These are phyloP conservation scores for Nymphalis io DNA, from an alignment of 1,140 invertebrate species.

Conservation along the genomic window DNA sequence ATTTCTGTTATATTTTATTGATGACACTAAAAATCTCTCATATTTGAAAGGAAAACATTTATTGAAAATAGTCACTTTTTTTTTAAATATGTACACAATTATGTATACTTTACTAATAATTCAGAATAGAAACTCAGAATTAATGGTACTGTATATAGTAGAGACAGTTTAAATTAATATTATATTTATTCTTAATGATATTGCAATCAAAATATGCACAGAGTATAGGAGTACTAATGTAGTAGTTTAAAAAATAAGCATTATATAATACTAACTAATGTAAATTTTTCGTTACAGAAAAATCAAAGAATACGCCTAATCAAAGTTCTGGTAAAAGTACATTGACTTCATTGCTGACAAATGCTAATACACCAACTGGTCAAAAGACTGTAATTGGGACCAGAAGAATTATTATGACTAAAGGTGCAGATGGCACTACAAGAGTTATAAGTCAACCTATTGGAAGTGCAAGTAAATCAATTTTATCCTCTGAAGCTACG, in stretches of 20 bases:
- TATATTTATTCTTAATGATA: too few relatives aligned
- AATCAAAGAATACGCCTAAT: slow-evolving; percentile 71
- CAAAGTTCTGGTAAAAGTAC: slow-evolving; percentile 84
- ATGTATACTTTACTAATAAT: not conserved
- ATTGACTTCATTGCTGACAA: slow-evolving; percentile 84
- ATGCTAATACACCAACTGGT: slow-evolving; percentile 80
- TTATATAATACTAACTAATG: too few relatives aligned
- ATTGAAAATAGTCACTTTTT: too few relatives aligned
- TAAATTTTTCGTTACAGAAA: slow-evolving; percentile 51
- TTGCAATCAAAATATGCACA: too few relatives aligned
- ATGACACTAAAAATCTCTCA: too few relatives aligned
- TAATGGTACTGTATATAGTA: too few relatives aligned
- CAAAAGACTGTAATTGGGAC: slow-evolving; percentile 86
- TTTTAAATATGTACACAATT: too few relatives aligned
- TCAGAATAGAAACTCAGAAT: too few relatives aligned
- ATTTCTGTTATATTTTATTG: not conserved
- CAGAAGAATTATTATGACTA: slow-evolving; percentile 90
- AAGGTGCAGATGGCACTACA: slow-evolving; percentile 89
- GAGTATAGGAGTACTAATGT: too few relatives aligned
- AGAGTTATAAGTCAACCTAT: slow-evolving; percentile 84
- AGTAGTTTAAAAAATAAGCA: too few relatives aligned
- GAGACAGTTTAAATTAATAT: too few relatives aligned
- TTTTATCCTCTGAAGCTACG: slow-evolving; percentile 46
- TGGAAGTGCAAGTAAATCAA: slow-evolving; percentile 51
- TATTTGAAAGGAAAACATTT: too few relatives aligned